Evolutionary conservation across 2,113 vertebrate species (phyloP).

Genomic region (Thinocorus orbignyianus): DNA sequence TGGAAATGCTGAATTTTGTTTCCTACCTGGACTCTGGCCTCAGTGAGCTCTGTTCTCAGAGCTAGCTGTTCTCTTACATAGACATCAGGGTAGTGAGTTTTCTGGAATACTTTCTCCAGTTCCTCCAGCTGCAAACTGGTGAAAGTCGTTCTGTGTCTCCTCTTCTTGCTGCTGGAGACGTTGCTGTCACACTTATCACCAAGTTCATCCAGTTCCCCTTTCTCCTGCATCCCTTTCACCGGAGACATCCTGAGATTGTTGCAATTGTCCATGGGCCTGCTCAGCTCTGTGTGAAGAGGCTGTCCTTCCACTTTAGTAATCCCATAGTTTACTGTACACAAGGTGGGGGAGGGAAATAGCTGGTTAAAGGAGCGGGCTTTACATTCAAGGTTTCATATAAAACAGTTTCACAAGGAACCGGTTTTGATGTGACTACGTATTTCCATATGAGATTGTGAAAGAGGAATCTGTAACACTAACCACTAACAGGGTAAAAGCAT

Average conservation of each 20-base stretch:
- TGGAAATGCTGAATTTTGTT: not conserved
- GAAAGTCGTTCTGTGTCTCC: constrained; percentile 95
- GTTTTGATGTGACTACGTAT: not conserved
- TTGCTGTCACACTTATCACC: constrained; percentile 96
- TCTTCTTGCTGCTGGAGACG: constrained; percentile 97
- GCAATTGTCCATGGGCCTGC: constrained; percentile 86
- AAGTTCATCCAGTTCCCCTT: constrained; percentile 87
- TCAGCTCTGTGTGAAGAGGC: constrained; percentile 81
- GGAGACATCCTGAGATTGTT: constrained; percentile 87
- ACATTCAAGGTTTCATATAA: not conserved
- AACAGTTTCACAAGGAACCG: not conserved
- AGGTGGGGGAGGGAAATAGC: constrained; percentile 18
- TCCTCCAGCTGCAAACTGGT: constrained; percentile 96
- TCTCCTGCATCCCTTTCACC: constrained; percentile 82
- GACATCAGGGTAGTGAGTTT: constrained; percentile 98
- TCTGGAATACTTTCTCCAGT: constrained; percentile 98
- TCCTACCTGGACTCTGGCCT: constrained; percentile 96
- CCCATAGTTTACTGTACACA: constrained; percentile 80
- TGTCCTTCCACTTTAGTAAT: constrained; percentile 88
- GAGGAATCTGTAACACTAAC: not conserved
- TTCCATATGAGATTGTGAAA: rapidly evolving
- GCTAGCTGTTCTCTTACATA: constrained; percentile 98
- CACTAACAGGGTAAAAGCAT: not conserved
- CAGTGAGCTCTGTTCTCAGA: constrained; percentile 95
- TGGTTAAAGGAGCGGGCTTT: not conserved